A percentile compares a stretch with the other conserved stretches of the same genome.
Evolutionary conservation across 2,113 vertebrate species (phyloP).

Genomic region (Myodes glareolus): DNA sequence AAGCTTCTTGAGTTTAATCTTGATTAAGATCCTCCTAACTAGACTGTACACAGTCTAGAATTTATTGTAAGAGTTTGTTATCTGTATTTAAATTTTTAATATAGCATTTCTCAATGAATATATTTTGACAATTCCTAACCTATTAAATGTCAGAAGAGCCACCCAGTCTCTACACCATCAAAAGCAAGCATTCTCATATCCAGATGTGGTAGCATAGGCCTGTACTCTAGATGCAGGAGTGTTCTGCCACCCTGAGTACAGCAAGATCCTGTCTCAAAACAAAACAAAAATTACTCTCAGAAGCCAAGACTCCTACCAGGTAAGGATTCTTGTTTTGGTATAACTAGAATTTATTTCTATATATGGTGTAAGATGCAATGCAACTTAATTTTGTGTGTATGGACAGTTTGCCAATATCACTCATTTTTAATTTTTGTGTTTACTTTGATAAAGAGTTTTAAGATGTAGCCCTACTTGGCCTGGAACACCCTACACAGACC

Average conservation of each 20-base stretch:
- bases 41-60: background rate
- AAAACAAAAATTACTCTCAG: background rate
- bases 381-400: conserved; percentile 13
- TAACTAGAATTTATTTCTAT: background rate
- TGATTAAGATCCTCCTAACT: background rate
- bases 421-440: background rate
- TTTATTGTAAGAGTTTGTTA: background rate
- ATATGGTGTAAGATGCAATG: background rate
- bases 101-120: background rate
- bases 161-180: background rate
- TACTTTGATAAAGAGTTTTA: background rate
- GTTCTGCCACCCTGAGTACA: background rate
- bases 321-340: background rate
- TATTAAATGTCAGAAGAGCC: background rate
- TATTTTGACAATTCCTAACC: conserved; percentile 6
- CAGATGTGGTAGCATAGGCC: background rate
- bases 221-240: background rate
- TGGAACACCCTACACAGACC: background rate
- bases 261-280: background rate
- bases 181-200: background rate
- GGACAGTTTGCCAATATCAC: background rate
- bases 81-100: conserved; percentile 9
- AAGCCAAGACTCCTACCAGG: background rate
- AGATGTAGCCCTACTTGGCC: background rate
- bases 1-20: background rate